Percentiles rank a stretch among this genome's conserved stretches.
Evolutionary conservation across 2,797 vertebrate genomes (phyloP).

Genomic region (Halcyon chelicuti): DNA sequence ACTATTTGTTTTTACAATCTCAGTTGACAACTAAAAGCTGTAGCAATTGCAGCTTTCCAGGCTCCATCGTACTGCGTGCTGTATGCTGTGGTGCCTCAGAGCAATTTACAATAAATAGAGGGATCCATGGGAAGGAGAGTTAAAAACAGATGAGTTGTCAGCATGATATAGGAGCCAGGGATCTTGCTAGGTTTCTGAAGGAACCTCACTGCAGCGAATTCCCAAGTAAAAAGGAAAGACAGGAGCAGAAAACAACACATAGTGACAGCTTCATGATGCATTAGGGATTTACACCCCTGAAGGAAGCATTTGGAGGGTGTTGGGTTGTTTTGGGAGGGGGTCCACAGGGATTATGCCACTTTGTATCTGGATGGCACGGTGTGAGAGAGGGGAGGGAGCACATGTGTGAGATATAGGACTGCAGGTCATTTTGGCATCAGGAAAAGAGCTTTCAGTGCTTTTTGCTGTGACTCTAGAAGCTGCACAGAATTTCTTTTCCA

Average conservation of each 20-base stretch:
- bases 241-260: neutral
- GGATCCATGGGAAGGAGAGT: neutral
- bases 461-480: neutral
- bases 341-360: accelerated
- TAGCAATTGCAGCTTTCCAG: neutral
- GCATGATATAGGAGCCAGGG: neutral
- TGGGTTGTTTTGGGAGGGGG: neutral
- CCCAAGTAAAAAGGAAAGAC: neutral
- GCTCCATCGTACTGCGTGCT: neutral
- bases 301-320: neutral
- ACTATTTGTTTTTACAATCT: conserved; percentile 19
- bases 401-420: neutral
- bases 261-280: neutral
- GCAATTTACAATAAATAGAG: neutral
- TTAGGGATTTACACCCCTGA: neutral
- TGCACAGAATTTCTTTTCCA: neutral
- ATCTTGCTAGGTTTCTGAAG: neutral
- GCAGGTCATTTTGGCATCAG: neutral
- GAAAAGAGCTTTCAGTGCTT: neutral
- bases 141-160: neutral
- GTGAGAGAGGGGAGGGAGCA: neutral
- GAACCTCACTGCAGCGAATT: neutral
- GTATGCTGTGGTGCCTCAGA: neutral
- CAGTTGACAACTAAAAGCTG: conserved; percentile 38
- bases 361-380: accelerated